Conservation (phyloP, 2,888 invertebrate species). For the Ganaspis brasiliensis region DNA sequence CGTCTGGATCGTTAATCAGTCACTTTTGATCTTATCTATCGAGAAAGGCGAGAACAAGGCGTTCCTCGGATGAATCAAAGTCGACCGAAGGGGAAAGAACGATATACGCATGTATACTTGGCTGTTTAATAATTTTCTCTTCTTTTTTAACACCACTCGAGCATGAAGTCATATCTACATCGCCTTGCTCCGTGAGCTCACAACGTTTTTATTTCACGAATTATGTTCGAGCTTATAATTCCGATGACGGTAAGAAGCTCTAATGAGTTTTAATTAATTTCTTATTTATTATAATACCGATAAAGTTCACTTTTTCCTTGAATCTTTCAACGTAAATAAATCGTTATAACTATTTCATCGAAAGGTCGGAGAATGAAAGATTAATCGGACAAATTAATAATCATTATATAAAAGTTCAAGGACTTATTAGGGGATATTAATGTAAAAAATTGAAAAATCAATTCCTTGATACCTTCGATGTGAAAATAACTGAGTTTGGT, state of each 20-base stretch:
- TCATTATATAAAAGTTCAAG: not conserved
- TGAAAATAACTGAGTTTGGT: no score
- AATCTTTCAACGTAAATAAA: not conserved
- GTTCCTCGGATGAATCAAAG: constrained; percentile 56
- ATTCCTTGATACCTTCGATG: no score
- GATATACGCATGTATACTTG: constrained; percentile 32
- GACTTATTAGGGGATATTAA: no score
- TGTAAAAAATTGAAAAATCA: no score
- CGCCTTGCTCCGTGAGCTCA: not conserved
- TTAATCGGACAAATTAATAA: not conserved
- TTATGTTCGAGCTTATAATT: constrained; percentile 5
- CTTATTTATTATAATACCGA: not conserved
- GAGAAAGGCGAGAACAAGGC: constrained; percentile 53
- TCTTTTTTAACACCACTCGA: constrained; percentile 30
- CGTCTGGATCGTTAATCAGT: constrained; percentile 63
- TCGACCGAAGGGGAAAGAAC: constrained; percentile 35
- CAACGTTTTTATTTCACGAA: constrained; percentile 11
- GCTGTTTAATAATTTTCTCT: constrained; percentile 36
- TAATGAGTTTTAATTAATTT: constrained; percentile 23
- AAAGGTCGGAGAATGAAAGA: not conserved
- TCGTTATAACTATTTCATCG: not conserved
- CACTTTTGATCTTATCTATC: constrained; percentile 58
- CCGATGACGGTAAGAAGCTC: not conserved
- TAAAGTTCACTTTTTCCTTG: not conserved
- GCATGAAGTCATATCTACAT: constrained; percentile 21